phyloP scores from a whole-genome alignment of 2,113 vertebrate genomes.

The Siphamia tubifer region DNA sequence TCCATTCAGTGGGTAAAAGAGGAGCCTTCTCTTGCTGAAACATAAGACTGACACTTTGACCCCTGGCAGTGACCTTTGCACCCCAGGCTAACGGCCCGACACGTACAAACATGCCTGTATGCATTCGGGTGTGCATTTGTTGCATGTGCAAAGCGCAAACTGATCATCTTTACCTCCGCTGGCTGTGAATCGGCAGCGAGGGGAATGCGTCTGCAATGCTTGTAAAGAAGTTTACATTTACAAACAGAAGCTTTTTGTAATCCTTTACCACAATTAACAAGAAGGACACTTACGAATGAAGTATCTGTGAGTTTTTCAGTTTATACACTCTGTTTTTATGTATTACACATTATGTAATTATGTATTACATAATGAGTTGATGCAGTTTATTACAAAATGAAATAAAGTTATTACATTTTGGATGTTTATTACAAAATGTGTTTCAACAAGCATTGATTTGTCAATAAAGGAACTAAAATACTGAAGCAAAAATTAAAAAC shows the following conservation, averaged over 20 bases:
- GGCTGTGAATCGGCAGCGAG: neutral
- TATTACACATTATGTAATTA: too few species aligned
- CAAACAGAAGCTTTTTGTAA: neutral
- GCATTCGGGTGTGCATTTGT: neutral
- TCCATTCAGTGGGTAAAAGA: constrained; percentile 60
- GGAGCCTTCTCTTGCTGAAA: constrained; percentile 61
- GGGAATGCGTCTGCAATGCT: neutral
- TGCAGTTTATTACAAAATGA: too few species aligned
- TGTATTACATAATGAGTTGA: too few species aligned
- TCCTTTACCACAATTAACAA: neutral
- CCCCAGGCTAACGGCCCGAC: constrained; percentile 45
- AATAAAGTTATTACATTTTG: too few species aligned
- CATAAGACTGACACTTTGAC: constrained; percentile 59
- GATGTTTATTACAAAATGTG: too few species aligned
- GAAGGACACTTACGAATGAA: too few species aligned
- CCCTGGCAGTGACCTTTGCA: constrained; percentile 51
- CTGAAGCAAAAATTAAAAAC: too few species aligned
- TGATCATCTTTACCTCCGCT: constrained; percentile 3
- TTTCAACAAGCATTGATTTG: too few species aligned
- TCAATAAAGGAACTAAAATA: too few species aligned
- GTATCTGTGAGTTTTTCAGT: neutral
- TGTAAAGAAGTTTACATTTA: neutral
- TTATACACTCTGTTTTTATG: too few species aligned
- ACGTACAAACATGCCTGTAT: constrained; percentile 49
- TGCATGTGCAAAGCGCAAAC: neutral